Percentiles rank a stretch among this genome's conserved stretches.
Conservation (phyloP, 2,113 vertebrate species). For the Prionailurus bengalensis region DNA sequence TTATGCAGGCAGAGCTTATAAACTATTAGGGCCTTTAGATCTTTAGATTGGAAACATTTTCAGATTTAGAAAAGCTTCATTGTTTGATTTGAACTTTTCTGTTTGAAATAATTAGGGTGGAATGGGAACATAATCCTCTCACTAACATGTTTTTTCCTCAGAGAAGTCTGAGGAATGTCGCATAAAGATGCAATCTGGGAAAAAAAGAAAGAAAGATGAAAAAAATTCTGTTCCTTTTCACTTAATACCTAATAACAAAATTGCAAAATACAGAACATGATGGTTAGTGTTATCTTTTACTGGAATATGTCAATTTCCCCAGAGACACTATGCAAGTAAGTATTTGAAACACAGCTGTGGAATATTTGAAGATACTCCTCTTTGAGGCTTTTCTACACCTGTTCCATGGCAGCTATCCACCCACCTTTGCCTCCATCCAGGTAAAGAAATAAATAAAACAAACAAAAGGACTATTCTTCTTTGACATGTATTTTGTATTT, state of each 20-base stretch:
- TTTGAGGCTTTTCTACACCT: slow-evolving; percentile 33
- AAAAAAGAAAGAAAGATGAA: neutral
- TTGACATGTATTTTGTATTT: slow-evolving; percentile 54
- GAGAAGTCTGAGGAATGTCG: slow-evolving; percentile 38
- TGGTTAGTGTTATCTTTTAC: slow-evolving; percentile 68
- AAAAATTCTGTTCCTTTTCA: slow-evolving; percentile 31
- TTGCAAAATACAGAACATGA: slow-evolving; percentile 67
- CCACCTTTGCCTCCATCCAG: rapidly evolving
- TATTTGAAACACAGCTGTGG: slow-evolving; percentile 78
- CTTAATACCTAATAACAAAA: slow-evolving; percentile 74
- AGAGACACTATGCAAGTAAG: slow-evolving; percentile 74
- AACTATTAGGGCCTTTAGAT: neutral
- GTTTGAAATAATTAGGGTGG: slow-evolving; percentile 68
- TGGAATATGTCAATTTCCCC: slow-evolving; percentile 74
- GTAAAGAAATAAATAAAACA: slow-evolving; percentile 37
- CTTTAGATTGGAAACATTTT: slow-evolving; percentile 58
- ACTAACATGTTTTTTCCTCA: neutral
- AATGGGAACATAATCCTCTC: slow-evolving; percentile 34
- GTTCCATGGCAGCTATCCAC: neutral
- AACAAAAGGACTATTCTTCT: neutral
- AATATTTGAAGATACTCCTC: slow-evolving; percentile 59
- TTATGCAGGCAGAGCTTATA: slow-evolving; percentile 38
- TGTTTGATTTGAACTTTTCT: slow-evolving; percentile 60
- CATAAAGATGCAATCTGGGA: neutral
- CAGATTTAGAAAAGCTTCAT: slow-evolving; percentile 50